Percentiles rank a stretch among this genome's conserved stretches.
Conservation (phyloP, 2,797 vertebrate species). For the Echiichthys vipera region DNA sequence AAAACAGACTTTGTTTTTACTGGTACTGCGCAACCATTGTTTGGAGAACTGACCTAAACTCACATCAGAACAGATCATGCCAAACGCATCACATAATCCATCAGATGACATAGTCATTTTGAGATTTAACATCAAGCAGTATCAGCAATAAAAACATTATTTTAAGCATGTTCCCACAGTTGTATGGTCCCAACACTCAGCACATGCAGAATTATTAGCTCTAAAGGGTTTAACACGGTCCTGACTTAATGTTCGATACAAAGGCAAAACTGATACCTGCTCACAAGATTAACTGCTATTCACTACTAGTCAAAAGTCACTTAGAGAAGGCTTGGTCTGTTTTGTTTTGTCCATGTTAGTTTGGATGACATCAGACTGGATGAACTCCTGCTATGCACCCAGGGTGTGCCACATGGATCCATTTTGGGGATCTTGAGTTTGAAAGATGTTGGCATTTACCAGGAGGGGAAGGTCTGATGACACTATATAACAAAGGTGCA, state of each 20-base stretch:
- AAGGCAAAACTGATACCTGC: too few relatives aligned
- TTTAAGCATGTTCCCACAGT: constrained; percentile 48
- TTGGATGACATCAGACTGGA: constrained; percentile 1
- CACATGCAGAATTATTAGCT: constrained; percentile 19
- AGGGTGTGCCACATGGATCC: constrained; percentile 9
- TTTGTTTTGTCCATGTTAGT: constrained; percentile 1
- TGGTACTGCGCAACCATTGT: constrained; percentile 28
- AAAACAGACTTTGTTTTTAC: constrained; percentile 65
- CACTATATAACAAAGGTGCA: background rate
- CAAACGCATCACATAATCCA: constrained; percentile 16
- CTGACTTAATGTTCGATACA: background rate
- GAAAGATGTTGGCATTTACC: background rate
- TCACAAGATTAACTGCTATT: too few relatives aligned
- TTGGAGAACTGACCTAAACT: constrained; percentile 40
- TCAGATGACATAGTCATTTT: constrained; percentile 27
- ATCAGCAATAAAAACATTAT: constrained; percentile 44
- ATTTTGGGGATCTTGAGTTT: background rate
- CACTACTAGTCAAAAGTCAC: too few relatives aligned
- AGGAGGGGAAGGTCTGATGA: background rate
- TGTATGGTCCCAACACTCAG: constrained; percentile 10
- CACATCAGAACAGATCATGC: constrained; percentile 33
- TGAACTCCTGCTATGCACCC: background rate
- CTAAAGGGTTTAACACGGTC: background rate
- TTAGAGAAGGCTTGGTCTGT: background rate
- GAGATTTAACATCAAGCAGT: constrained; percentile 5